A percentile compares a stretch with the other conserved stretches of the same genome.
These are phyloP conservation scores for Pachycephala philippinensis DNA, from an alignment of 2,113 vertebrate genomes.

Conservation along the genomic window DNA sequence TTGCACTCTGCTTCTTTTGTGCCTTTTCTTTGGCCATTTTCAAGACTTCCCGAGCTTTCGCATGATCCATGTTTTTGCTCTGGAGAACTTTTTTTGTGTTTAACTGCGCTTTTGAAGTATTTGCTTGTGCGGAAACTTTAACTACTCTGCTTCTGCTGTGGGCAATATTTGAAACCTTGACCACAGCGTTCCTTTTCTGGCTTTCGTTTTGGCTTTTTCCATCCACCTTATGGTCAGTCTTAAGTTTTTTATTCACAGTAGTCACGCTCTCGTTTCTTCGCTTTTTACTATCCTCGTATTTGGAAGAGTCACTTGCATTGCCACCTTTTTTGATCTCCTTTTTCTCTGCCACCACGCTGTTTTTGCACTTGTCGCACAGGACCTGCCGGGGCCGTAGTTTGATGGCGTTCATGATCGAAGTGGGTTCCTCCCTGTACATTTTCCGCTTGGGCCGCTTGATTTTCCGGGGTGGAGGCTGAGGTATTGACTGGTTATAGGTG, in stretches of 20 bases:
- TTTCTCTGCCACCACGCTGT: conserved; percentile 83
- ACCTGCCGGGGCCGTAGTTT: conserved; percentile 95
- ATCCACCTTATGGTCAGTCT: conserved; percentile 85
- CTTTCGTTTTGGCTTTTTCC: conserved; percentile 79
- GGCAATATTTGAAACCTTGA: conserved; percentile 77
- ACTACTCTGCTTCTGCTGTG: conserved; percentile 81
- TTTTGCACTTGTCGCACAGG: conserved; percentile 96
- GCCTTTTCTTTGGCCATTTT: conserved; percentile 89
- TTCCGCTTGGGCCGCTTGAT: conserved; percentile 94
- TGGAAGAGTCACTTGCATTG: conserved; percentile 79
- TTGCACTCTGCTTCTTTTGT: conserved; percentile 82
- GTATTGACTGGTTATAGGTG: conserved; percentile 98
- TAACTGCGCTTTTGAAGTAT: conserved; percentile 80
- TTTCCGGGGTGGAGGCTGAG: conserved; percentile 95
- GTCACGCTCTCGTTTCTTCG: conserved; percentile 80
- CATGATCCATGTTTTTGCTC: conserved; percentile 87
- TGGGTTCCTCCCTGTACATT: conserved; percentile 95
- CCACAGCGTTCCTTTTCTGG: conserved; percentile 81
- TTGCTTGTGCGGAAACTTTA: conserved; percentile 78
- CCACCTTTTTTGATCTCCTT: conserved; percentile 83
- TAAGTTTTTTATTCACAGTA: conserved; percentile 87
- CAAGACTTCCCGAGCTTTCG: conserved; percentile 87
- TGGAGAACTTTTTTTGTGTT: conserved; percentile 90
- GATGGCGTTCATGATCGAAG: conserved; percentile 97
- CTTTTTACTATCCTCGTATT: conserved; percentile 85